Conservation (phyloP, 1,140 invertebrate species). For the Atta cephalotes region DNA sequence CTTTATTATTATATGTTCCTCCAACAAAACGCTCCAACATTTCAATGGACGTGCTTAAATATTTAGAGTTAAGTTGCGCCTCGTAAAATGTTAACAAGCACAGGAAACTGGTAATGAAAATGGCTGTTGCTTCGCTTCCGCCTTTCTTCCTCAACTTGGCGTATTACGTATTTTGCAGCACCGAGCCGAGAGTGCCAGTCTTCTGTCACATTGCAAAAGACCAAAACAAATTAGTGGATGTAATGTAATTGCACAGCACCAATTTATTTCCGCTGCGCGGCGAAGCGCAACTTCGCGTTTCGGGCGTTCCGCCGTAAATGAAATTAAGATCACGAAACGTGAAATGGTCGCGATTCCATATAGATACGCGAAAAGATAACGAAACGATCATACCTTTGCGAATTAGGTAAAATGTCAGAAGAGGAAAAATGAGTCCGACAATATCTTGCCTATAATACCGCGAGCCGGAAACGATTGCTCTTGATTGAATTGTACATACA, state of each 20-base stretch:
- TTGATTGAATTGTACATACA: slow-evolving; percentile 47
- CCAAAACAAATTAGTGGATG: slow-evolving; percentile 64
- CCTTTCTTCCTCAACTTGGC: slow-evolving; percentile 50
- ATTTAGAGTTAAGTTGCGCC: slow-evolving; percentile 47
- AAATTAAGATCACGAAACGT: slow-evolving; percentile 56
- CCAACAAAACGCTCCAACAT: not conserved
- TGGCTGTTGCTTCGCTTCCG: slow-evolving; percentile 51
- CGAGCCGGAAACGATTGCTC: slow-evolving; percentile 36
- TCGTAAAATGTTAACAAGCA: slow-evolving; percentile 59
- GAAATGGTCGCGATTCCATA: slow-evolving; percentile 44
- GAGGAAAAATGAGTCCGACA: slow-evolving; percentile 17
- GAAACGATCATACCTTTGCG: slow-evolving; percentile 25
- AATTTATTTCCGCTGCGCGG: slow-evolving; percentile 59
- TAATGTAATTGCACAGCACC: slow-evolving; percentile 59
- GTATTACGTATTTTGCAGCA: slow-evolving; percentile 48
- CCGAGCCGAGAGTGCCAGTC: slow-evolving; percentile 55
- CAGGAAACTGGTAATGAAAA: slow-evolving; percentile 53
- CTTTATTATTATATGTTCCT: not conserved
- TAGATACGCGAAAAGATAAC: slow-evolving; percentile 37
- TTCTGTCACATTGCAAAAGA: slow-evolving; percentile 63
- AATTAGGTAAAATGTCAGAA: slow-evolving; percentile 10
- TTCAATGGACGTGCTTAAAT: slow-evolving; percentile 45
- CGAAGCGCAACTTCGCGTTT: slow-evolving; percentile 54
- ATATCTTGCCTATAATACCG: slow-evolving; percentile 24
- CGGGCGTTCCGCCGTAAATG: slow-evolving; percentile 42